Conservation (phyloP, 2,888 invertebrate genomes). For the Mythimna lalbum region DNA sequence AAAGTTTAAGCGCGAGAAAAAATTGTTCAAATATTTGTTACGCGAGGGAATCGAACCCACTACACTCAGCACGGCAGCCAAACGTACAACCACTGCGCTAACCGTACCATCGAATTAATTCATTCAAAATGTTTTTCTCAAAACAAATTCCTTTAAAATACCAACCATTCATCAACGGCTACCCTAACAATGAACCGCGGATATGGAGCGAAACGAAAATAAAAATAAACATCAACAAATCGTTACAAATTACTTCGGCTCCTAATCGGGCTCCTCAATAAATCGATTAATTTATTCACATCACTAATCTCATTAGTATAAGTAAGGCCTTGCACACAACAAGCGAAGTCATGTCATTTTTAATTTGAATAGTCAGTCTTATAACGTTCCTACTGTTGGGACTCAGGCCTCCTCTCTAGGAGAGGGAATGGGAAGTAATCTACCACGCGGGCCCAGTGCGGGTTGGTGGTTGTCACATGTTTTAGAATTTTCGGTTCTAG, state of each 20-base stretch:
- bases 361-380: neutral
- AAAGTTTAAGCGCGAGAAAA: no score
- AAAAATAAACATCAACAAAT: slow-evolving; percentile 48
- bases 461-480: no score
- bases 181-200: slow-evolving; percentile 16
- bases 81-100: no score
- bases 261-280: slow-evolving; percentile 51
- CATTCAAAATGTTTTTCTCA: neutral
- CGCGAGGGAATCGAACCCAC: no score
- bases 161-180: slow-evolving; percentile 3
- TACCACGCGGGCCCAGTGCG: no score
- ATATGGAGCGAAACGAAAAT: slow-evolving; percentile 2
- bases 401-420: no score
- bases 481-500: no score
- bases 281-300: slow-evolving; percentile 62
- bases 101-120: no score
- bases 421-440: no score
- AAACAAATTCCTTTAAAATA: neutral
- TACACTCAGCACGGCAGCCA: no score
- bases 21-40: no score
- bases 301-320: slow-evolving; percentile 54
- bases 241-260: slow-evolving; percentile 53
- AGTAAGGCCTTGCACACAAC: slow-evolving; percentile 37
- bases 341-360: fast-evolving
- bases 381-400: no score